phyloP scores from a whole-genome alignment of 2,113 vertebrate species.

The Pteruthius melanotis region DNA sequence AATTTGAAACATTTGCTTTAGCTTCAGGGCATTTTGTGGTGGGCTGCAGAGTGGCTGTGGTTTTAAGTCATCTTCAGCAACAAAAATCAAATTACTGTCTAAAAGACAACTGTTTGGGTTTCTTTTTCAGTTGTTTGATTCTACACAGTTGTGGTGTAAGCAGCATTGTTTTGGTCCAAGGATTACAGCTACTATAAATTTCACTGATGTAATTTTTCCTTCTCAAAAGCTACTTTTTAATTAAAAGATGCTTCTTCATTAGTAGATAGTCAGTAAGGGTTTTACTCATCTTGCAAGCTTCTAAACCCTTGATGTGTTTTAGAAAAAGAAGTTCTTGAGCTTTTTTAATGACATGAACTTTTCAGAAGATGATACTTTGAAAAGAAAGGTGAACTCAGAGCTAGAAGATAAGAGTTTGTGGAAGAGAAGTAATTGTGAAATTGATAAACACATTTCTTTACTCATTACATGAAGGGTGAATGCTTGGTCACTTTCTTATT shows the following conservation, averaged over 20 bases:
- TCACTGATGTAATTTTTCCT: background rate
- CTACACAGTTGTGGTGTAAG: background rate
- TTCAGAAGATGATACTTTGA: background rate
- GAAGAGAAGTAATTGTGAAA: background rate
- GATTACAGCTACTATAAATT: background rate
- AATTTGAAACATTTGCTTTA: background rate
- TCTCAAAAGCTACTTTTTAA: background rate
- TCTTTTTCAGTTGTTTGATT: slow-evolving; percentile 10
- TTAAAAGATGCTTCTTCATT: background rate
- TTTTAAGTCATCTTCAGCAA: slow-evolving; percentile 16
- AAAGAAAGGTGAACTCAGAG: background rate
- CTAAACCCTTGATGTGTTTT: background rate
- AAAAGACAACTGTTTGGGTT: background rate
- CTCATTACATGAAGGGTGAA: background rate
- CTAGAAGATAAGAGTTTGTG: background rate
- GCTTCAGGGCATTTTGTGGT: background rate
- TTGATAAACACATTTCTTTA: background rate
- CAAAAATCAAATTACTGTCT: background rate
- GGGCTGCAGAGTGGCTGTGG: background rate
- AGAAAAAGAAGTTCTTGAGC: background rate
- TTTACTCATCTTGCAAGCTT: background rate
- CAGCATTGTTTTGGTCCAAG: background rate
- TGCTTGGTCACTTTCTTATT: background rate
- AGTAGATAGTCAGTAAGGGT: background rate
- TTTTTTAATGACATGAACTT: background rate